Evolutionary conservation across 92 coral and sea anemone species (phyloP).

Genomic region (Heteractis magnifica): DNA sequence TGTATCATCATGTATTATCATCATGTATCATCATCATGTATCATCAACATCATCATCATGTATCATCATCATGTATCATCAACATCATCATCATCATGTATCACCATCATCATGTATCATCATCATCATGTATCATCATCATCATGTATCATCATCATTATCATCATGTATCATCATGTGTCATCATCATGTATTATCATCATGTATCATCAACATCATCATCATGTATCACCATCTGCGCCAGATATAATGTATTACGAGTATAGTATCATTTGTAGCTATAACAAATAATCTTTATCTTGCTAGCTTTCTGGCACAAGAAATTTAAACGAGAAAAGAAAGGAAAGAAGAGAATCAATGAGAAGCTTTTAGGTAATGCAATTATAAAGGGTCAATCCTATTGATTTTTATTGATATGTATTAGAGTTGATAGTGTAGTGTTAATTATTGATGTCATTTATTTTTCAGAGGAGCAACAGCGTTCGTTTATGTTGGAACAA

Average conservation of each 20-base stretch:
- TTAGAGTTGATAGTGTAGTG: neutral
- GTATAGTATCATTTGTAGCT: neutral
- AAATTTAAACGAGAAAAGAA: constrained; percentile 91
- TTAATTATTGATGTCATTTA: neutral
- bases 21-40: too few species aligned
- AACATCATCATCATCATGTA: too few species aligned
- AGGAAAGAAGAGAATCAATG: constrained; percentile 75
- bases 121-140: too few species aligned
- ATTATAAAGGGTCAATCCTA: too few species aligned
- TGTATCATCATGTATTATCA: too few species aligned
- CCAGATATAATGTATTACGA: neutral
- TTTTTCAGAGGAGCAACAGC: constrained; percentile 82
- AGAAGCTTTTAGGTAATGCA: constrained; percentile 70
- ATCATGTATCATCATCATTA: too few species aligned
- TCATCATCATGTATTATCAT: too few species aligned
- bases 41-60: too few species aligned
- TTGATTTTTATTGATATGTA: too few species aligned
- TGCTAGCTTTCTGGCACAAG: constrained; percentile 86
- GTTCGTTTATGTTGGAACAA: constrained; percentile 67
- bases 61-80: too few species aligned
- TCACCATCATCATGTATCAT: too few species aligned
- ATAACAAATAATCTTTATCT: neutral
- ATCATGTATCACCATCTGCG: neutral
- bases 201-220: neutral
- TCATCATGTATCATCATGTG: too few species aligned